phyloP scores from a whole-genome alignment of 2,888 invertebrate genomes.

The Cerastoderma edule region DNA sequence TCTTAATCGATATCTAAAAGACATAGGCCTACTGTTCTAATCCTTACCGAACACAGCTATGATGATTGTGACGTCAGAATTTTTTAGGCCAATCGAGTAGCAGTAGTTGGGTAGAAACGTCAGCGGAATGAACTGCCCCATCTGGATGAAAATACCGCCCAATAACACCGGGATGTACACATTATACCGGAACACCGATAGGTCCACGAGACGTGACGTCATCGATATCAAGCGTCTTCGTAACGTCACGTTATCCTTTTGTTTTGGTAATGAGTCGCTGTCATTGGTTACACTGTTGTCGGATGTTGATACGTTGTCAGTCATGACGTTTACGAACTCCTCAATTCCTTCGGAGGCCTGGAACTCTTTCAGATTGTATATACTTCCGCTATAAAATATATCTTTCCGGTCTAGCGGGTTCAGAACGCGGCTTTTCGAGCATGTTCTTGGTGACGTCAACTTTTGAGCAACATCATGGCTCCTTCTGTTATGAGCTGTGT shows the following conservation, averaged over 20 bases:
- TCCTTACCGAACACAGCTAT: conserved; percentile 62
- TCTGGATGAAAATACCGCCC: conserved; percentile 61
- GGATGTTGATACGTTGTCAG: not conserved
- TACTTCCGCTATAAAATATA: conserved; percentile 48
- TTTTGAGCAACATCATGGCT: no score
- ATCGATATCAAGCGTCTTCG: not conserved
- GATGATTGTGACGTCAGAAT: conserved; percentile 45
- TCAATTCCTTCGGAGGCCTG: conserved; percentile 22
- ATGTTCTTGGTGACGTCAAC: no score
- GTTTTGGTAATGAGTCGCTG: not conserved
- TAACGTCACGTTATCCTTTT: not conserved
- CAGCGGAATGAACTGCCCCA: conserved; percentile 66
- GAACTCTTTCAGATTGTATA: conserved; percentile 36
- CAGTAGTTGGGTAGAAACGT: conserved; percentile 63
- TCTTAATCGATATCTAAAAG: no score
- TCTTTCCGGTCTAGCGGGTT: conserved; percentile 45
- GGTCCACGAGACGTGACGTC: conserved; percentile 25
- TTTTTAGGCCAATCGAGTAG: conserved; percentile 44
- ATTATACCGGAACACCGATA: conserved; percentile 46
- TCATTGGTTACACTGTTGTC: not conserved
- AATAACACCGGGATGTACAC: conserved; percentile 57
- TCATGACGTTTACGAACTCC: conserved; percentile 12
- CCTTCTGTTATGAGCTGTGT: not conserved
- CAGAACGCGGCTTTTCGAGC: not conserved
- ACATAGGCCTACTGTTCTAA: no score